Percentiles rank a stretch among this genome's conserved stretches.
Evolutionary conservation across 2,797 vertebrate genomes (phyloP).

Genomic region (Labeo calbasu): DNA sequence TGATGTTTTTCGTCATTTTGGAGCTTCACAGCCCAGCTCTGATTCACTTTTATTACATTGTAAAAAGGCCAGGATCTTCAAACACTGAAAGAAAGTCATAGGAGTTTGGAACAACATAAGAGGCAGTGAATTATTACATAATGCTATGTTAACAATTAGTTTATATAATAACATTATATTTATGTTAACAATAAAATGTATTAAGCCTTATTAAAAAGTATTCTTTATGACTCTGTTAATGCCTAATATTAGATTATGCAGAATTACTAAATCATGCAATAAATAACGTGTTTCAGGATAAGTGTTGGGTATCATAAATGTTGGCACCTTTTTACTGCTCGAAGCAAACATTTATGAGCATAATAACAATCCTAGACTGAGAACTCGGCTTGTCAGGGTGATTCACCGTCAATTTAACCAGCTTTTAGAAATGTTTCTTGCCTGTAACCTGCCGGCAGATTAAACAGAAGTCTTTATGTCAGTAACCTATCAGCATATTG

Average conservation of each 20-base stretch:
- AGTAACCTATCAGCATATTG: constrained; percentile 51
- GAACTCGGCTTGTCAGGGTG: constrained; percentile 69
- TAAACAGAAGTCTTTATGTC: constrained; percentile 43
- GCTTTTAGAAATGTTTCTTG: constrained; percentile 59
- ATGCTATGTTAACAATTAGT: neutral
- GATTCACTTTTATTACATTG: neutral
- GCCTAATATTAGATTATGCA: neutral
- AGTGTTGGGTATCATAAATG: constrained; percentile 21
- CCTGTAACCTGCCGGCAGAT: constrained; percentile 41
- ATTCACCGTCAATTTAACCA: constrained; percentile 73
- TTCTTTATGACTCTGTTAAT: neutral
- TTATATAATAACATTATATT: neutral
- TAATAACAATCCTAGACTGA: constrained; percentile 71
- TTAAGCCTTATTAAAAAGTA: neutral
- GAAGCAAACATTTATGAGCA: constrained; percentile 65
- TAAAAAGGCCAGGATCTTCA: neutral
- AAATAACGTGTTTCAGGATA: neutral
- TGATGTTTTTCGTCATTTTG: neutral
- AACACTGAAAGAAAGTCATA: neutral
- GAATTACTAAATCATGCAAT: neutral
- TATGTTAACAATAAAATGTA: neutral
- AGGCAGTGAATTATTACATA: neutral
- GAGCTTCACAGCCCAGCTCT: neutral
- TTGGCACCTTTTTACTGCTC: constrained; percentile 34
- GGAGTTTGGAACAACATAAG: neutral